A percentile compares a stretch with the other conserved stretches of the same genome.
phyloP scores from a whole-genome alignment of 2,797 vertebrate species.

The Arrhamphus sclerolepis region DNA sequence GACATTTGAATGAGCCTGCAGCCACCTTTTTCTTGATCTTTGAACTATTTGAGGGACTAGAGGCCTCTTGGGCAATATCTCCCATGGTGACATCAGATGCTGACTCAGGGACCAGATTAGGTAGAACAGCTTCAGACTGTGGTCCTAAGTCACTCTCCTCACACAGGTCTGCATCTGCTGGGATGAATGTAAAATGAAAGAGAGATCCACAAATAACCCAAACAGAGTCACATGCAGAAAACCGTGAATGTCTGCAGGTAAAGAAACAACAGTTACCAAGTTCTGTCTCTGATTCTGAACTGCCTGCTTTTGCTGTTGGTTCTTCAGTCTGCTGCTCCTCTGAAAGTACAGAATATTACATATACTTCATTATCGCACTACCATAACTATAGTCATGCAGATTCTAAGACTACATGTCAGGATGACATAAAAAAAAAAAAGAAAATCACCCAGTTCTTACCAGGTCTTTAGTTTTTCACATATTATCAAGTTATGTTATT shows the following conservation, averaged over 20 bases:
- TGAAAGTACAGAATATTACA: slow-evolving; percentile 14
- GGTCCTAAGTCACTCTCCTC: neutral
- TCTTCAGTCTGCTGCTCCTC: slow-evolving; percentile 10
- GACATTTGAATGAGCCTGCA: slow-evolving; percentile 22
- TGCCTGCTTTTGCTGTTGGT: neutral
- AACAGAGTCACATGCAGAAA: neutral
- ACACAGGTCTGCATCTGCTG: slow-evolving; percentile 13
- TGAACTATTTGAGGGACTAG: rapidly evolving
- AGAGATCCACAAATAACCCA: too few relatives aligned
- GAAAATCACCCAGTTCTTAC: neutral
- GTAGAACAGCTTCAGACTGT: neutral
- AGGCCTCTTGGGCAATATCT: neutral
- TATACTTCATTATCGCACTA: neutral
- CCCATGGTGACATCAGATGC: neutral
- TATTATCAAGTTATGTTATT: too few relatives aligned
- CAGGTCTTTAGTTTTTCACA: too few relatives aligned
- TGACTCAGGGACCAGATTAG: neutral
- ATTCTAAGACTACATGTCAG: neutral
- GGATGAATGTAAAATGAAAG: neutral
- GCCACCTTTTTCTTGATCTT: slow-evolving; percentile 16
- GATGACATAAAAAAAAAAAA: neutral
- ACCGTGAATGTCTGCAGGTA: neutral
- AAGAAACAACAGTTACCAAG: slow-evolving; percentile 18
- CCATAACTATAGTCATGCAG: neutral
- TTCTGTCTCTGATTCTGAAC: neutral